These are phyloP conservation scores for Probosciger aterrimus DNA, from an alignment of 2,113 vertebrate species.

Conservation along the genomic window DNA sequence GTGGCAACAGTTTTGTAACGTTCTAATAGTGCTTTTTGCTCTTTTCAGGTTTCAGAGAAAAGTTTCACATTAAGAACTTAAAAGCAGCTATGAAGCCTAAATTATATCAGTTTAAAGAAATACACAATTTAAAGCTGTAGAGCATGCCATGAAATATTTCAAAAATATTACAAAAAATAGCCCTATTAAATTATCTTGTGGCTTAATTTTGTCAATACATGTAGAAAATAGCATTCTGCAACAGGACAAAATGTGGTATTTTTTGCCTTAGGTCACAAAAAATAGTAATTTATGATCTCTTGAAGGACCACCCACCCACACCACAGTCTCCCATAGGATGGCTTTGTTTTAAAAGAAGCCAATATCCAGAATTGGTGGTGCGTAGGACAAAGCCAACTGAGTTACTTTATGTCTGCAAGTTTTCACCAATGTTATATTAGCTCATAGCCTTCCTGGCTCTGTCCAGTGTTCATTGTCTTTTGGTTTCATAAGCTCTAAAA, in stretches of 20 bases:
- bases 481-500: constrained; percentile 17
- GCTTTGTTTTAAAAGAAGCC: neutral
- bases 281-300: neutral
- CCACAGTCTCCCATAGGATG: rapidly evolving
- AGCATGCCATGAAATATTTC: neutral
- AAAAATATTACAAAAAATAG: neutral
- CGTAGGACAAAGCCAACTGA: neutral
- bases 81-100: neutral
- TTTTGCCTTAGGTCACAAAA: neutral
- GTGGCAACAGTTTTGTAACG: neutral
- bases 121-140: neutral
- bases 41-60: neutral
- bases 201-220: neutral
- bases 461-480: neutral
- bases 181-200: neutral
- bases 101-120: neutral
- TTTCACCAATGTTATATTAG: neutral
- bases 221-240: neutral
- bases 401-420: neutral
- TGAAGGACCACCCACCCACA: neutral
- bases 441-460: neutral
- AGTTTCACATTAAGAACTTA: neutral
- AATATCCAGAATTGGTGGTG: neutral
- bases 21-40: neutral
- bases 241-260: neutral